Percentiles rank a stretch among this genome's conserved stretches.
These are phyloP conservation scores for Recurvirostra avosetta DNA, from an alignment of 2,113 vertebrate species.

Conservation along the genomic window DNA sequence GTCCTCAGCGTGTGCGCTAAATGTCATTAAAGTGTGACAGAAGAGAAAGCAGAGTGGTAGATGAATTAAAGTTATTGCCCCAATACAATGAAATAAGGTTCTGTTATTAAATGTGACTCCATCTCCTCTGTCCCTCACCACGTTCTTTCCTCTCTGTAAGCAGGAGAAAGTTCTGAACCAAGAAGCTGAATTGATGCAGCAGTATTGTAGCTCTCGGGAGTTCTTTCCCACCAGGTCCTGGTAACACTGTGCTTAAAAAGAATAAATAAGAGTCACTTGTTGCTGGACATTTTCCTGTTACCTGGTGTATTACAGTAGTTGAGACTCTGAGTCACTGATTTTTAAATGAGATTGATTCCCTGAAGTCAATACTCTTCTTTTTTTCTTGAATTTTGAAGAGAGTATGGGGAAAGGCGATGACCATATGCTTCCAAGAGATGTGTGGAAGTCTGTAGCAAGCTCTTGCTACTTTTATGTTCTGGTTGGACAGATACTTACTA, in stretches of 20 bases:
- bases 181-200: not conserved
- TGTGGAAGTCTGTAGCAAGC: not conserved
- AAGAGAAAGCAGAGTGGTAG: not conserved
- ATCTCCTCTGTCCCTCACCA: not conserved
- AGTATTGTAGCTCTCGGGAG: not conserved
- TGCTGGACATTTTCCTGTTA: not conserved
- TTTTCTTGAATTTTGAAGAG: not conserved
- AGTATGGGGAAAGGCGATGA: rapidly evolving
- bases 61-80: not conserved
- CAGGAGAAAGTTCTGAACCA: not conserved
- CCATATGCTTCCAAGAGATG: not conserved
- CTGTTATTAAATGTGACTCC: not conserved
- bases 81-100: not conserved
- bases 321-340: not conserved
- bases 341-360: not conserved
- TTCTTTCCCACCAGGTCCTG: not conserved
- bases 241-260: not conserved
- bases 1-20: not conserved
- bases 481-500: not conserved
- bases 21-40: not conserved
- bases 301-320: not conserved
- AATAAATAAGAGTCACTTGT: not conserved
- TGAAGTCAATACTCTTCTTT: not conserved
- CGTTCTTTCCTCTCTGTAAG: not conserved
- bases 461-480: not conserved